These are phyloP conservation scores for Sylvicola fuscatus DNA, from an alignment of 2,888 invertebrate genomes.

Conservation along the genomic window DNA sequence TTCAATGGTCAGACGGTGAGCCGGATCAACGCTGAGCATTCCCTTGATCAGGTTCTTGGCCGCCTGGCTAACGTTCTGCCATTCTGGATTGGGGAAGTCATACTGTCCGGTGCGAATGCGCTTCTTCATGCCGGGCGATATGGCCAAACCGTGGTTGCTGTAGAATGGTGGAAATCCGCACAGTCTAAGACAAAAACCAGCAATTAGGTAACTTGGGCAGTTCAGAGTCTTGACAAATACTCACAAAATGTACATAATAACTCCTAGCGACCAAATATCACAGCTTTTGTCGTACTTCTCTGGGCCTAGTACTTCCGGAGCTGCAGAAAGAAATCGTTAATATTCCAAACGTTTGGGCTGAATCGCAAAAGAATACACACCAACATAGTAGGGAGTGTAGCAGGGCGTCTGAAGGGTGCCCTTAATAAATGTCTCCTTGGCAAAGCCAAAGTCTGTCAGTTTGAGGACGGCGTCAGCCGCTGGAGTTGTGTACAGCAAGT, in stretches of 20 bases:
- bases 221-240: conserved; percentile 16
- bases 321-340: conserved; percentile 10
- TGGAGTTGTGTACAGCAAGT: conserved; percentile 69
- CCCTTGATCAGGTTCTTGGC: conserved; percentile 91
- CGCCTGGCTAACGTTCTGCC: conserved; percentile 83
- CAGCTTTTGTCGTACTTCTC: conserved; percentile 98
- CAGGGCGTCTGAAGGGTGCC: conserved; percentile 94
- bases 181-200: conserved; percentile 27
- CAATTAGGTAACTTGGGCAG: not conserved
- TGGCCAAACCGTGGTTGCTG: conserved; percentile 91
- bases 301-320: conserved; percentile 69
- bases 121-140: conserved; percentile 98
- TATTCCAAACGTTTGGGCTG: not conserved
- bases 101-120: conserved; percentile 75
- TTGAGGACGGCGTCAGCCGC: conserved; percentile 68
- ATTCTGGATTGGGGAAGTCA: conserved; percentile 90
- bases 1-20: conserved; percentile 71
- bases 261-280: conserved; percentile 97
- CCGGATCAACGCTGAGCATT: conserved; percentile 88
- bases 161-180: conserved; percentile 99
- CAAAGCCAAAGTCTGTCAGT: conserved; percentile 97
- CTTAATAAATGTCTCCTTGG: conserved; percentile 73
- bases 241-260: conserved; percentile 96
- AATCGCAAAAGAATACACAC: no score
- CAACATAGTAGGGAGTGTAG: conserved; percentile 96